Percentiles rank a stretch among this genome's conserved stretches.
Conservation (phyloP, 2,888 invertebrate species). For the Chironomus riparius region DNA sequence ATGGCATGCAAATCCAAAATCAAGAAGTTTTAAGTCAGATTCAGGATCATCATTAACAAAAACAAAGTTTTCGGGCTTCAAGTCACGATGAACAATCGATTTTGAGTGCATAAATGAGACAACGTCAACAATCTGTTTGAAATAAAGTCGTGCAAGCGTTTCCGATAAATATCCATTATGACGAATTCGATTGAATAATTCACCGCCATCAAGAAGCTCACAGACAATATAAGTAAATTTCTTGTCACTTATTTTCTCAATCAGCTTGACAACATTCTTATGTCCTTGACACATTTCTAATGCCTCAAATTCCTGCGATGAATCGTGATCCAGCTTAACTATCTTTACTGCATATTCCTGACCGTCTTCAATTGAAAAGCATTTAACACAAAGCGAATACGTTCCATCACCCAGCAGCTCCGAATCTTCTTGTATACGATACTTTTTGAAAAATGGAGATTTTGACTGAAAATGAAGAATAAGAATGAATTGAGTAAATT, state of each 20-base stretch:
- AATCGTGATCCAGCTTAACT: slow-evolving; percentile 26
- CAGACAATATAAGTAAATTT: slow-evolving; percentile 84
- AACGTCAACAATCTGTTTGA: slow-evolving; percentile 73
- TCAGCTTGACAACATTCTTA: slow-evolving; percentile 73
- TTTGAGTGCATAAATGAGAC: slow-evolving; percentile 76
- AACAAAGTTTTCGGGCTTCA: slow-evolving; percentile 58
- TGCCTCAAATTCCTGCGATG: slow-evolving; percentile 58
- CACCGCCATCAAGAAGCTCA: slow-evolving; percentile 77
- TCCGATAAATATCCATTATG: slow-evolving; percentile 64
- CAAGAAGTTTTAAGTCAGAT: slow-evolving; percentile 53
- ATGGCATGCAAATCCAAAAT: slow-evolving; percentile 89
- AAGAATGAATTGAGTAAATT: neutral
- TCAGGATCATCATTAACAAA: neutral
- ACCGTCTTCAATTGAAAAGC: slow-evolving; percentile 62
- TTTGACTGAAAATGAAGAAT: slow-evolving; percentile 47
- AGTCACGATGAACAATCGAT: slow-evolving; percentile 82
- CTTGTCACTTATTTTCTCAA: slow-evolving; percentile 77
- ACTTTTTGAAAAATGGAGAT: slow-evolving; percentile 62
- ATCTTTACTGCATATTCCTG: slow-evolving; percentile 83
- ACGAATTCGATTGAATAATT: slow-evolving; percentile 60
- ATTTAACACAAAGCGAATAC: slow-evolving; percentile 77
- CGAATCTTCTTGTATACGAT: slow-evolving; percentile 30
- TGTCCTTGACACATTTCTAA: slow-evolving; percentile 81
- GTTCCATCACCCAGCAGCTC: slow-evolving; percentile 75
- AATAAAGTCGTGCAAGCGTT: slow-evolving; percentile 64